Conservation (phyloP, 1,140 invertebrate species). For the Lineus longissimus region DNA sequence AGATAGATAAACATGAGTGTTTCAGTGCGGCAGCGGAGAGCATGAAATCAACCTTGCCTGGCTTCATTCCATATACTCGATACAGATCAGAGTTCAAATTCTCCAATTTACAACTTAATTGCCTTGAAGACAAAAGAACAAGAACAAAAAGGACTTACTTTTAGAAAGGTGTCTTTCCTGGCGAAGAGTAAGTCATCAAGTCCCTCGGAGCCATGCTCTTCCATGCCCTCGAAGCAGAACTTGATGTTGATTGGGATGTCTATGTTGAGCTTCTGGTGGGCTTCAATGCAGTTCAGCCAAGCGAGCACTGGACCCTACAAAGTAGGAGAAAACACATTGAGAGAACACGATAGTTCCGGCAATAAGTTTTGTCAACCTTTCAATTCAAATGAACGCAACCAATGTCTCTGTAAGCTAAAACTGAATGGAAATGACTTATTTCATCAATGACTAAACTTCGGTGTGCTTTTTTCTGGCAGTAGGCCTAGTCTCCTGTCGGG, state of each 20-base stretch:
- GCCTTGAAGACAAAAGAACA: no score
- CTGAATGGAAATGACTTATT: no score
- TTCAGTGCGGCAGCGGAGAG: no score
- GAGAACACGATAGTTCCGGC: not conserved
- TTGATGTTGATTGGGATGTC: conserved; percentile 89
- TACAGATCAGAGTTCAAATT: no score
- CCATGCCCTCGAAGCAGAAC: conserved; percentile 98
- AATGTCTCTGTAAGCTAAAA: no score
- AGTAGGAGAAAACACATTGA: conserved; percentile 9
- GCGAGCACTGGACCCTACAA: conserved; percentile 64
- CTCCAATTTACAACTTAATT: no score
- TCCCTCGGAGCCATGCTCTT: conserved; percentile 94
- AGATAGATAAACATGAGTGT: not conserved
- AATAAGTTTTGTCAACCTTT: not conserved
- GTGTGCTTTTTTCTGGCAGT: no score
- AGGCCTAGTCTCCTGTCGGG: no score
- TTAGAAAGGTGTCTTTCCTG: conserved; percentile 74
- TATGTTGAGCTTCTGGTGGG: conserved; percentile 64
- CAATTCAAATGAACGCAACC: no score
- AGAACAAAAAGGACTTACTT: conserved; percentile 41
- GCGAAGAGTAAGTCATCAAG: conserved; percentile 79
- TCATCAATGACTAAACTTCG: no score
- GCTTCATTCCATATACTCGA: no score
- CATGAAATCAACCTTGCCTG: no score
- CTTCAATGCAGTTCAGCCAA: conserved; percentile 92